phyloP scores from a whole-genome alignment of 2,888 invertebrate species.

The Abrostola tripartita region DNA sequence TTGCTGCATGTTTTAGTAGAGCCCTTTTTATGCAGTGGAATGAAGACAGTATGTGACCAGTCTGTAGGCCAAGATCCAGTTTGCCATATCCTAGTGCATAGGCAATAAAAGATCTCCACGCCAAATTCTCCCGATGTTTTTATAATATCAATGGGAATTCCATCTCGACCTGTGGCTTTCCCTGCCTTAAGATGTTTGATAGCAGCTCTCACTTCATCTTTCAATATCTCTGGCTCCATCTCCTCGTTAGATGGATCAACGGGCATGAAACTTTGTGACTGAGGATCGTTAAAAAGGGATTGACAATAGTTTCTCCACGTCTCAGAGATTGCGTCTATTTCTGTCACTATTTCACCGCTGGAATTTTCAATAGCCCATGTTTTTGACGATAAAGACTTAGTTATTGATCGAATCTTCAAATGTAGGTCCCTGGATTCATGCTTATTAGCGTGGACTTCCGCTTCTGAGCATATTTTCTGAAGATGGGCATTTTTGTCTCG shows the following conservation, averaged over 20 bases:
- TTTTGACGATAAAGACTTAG: not conserved
- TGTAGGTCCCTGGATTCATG: not conserved
- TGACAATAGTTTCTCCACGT: slow-evolving; percentile 2
- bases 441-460: not conserved
- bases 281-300: slow-evolving; percentile 1
- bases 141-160: slow-evolving; percentile 33
- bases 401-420: not conserved
- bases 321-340: slow-evolving; percentile 2
- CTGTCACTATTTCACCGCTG: not conserved
- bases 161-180: slow-evolving; percentile 21
- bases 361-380: slow-evolving; percentile 4
- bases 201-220: slow-evolving; percentile 13
- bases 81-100: slow-evolving; percentile 39
- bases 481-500: not conserved
- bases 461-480: not conserved
- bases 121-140: slow-evolving; percentile 29
- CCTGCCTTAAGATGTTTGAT: slow-evolving; percentile 18
- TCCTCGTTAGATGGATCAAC: not conserved
- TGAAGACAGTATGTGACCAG: slow-evolving; percentile 39
- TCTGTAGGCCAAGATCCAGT: slow-evolving; percentile 39
- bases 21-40: slow-evolving; percentile 42
- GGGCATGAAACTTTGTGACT: not conserved
- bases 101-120: slow-evolving; percentile 7
- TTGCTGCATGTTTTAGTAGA: slow-evolving; percentile 43
- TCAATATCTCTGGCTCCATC: slow-evolving; percentile 14